phyloP scores from a whole-genome alignment of 2,888 invertebrate genomes.

The Campopleginae sp. region DNA sequence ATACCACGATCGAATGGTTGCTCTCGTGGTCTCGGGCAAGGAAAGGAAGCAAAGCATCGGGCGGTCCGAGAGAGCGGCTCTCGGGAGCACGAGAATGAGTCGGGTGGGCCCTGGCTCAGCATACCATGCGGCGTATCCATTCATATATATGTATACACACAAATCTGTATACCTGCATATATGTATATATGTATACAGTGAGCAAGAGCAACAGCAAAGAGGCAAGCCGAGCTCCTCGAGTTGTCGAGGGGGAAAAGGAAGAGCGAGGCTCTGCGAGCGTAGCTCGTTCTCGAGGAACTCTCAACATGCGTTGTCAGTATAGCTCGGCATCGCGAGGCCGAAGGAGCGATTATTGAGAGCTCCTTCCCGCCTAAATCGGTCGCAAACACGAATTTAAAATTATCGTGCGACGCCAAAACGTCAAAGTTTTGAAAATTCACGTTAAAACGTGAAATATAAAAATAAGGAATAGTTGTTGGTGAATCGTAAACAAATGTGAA shows the following conservation, averaged over 20 bases:
- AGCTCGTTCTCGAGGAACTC: slow-evolving; percentile 60
- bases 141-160: neutral
- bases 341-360: slow-evolving; percentile 58
- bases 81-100: slow-evolving; percentile 46
- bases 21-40: slow-evolving; percentile 33
- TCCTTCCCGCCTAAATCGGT: slow-evolving; percentile 6
- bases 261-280: slow-evolving; percentile 41
- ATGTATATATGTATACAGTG: slow-evolving; percentile 5
- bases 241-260: slow-evolving; percentile 62
- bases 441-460: neutral
- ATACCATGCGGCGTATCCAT: slow-evolving; percentile 45
- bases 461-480: neutral
- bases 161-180: neutral
- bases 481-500: neutral
- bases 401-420: neutral
- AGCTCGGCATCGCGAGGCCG: slow-evolving; percentile 61
- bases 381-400: neutral
- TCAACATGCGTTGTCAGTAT: slow-evolving; percentile 60
- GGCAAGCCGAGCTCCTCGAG: slow-evolving; percentile 48
- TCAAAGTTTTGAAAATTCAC: neutral
- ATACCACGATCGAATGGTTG: slow-evolving; percentile 13
- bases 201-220: slow-evolving; percentile 40
- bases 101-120: slow-evolving; percentile 47
- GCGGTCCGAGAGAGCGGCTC: slow-evolving; percentile 46
- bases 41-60: slow-evolving; percentile 50